A percentile compares a stretch with the other conserved stretches of the same genome.
phyloP scores from a whole-genome alignment of 2,113 vertebrate genomes.

The Podocnemis expansa region DNA sequence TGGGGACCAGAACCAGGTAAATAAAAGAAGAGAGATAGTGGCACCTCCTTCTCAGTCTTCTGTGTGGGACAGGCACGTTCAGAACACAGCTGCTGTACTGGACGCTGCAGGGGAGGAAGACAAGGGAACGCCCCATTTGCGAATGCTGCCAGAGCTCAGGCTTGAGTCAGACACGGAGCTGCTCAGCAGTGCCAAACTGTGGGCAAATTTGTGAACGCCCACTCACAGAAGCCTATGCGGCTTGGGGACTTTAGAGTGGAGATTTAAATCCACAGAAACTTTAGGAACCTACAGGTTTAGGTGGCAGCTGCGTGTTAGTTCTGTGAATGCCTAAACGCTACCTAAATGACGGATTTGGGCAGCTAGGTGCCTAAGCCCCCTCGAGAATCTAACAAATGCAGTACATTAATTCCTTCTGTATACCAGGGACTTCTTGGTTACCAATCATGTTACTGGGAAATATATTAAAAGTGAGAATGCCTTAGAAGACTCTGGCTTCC shows the following conservation, averaged over 20 bases:
- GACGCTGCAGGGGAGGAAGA: background rate
- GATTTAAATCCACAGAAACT: background rate
- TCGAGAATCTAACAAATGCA: background rate
- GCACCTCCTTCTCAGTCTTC: background rate
- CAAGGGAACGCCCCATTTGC: background rate
- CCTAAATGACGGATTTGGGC: background rate
- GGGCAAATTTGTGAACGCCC: background rate
- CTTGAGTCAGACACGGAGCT: background rate
- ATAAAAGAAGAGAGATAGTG: background rate
- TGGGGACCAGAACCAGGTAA: background rate
- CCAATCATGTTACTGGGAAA: fast-evolving
- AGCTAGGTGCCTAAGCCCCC: background rate
- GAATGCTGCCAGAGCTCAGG: background rate
- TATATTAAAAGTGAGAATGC: fast-evolving
- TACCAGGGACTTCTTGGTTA: fast-evolving
- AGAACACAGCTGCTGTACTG: background rate
- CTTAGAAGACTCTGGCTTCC: background rate
- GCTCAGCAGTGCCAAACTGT: background rate
- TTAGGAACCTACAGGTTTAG: background rate
- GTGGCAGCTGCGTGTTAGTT: background rate
- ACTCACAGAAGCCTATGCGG: background rate
- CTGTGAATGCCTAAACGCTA: background rate
- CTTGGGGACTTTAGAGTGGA: background rate
- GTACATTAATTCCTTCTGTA: fast-evolving
- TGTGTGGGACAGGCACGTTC: background rate